phyloP scores from a whole-genome alignment of 2,113 vertebrate species.

The Zingel zingel region DNA sequence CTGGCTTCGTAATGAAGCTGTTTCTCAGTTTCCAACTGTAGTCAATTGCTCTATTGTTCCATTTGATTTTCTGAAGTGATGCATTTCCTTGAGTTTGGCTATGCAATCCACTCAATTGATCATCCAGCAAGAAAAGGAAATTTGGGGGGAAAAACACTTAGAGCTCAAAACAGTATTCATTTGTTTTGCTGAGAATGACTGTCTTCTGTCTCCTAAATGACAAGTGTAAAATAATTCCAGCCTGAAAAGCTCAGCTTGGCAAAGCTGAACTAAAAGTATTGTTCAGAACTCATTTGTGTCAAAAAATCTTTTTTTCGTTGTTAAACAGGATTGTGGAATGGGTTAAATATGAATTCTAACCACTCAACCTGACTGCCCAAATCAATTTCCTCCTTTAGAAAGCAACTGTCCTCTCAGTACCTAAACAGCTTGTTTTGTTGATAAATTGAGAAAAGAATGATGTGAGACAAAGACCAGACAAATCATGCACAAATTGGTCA shows the following conservation, averaged over 20 bases:
- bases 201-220: slow-evolving; percentile 51
- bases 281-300: slow-evolving; percentile 49
- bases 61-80: slow-evolving; percentile 63
- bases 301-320: slow-evolving; percentile 58
- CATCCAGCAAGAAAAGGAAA: slow-evolving; percentile 44
- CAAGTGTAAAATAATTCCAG: slow-evolving; percentile 49
- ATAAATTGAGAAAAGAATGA: slow-evolving; percentile 51
- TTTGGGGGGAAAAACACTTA: slow-evolving; percentile 13
- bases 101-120: slow-evolving; percentile 61
- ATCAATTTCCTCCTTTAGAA: slow-evolving; percentile 53
- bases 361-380: slow-evolving; percentile 52
- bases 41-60: slow-evolving; percentile 46
- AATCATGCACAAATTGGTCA: slow-evolving; percentile 76
- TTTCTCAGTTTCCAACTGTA: slow-evolving; percentile 28
- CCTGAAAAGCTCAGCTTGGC: slow-evolving; percentile 37
- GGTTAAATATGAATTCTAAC: slow-evolving; percentile 68
- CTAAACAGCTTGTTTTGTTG: slow-evolving; percentile 38
- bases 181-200: slow-evolving; percentile 57
- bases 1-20: slow-evolving; percentile 12
- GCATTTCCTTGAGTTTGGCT: slow-evolving; percentile 53
- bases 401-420: slow-evolving; percentile 26
- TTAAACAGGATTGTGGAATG: slow-evolving; percentile 59
- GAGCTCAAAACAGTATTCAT: slow-evolving; percentile 33
- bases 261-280: slow-evolving; percentile 36
- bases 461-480: slow-evolving; percentile 48